Conservation (phyloP, 2,113 vertebrate species). For the Perca flavescens region DNA sequence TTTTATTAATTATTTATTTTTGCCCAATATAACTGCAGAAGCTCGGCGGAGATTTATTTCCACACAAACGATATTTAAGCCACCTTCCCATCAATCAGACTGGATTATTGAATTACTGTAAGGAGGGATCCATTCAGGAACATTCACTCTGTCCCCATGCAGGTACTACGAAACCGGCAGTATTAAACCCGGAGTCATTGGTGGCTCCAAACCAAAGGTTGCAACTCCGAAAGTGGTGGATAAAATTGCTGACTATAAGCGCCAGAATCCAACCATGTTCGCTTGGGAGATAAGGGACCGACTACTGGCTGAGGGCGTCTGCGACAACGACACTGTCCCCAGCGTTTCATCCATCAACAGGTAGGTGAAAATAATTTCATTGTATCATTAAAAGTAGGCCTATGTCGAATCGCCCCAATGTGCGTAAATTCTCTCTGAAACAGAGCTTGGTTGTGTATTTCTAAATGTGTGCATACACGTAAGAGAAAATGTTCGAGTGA, state of each 20-base stretch:
- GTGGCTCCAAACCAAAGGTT: constrained; percentile 98
- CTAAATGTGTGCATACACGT: background rate
- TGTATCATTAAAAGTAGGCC: background rate
- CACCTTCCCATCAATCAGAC: constrained; percentile 52
- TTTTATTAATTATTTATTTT: background rate
- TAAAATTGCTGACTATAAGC: constrained; percentile 98
- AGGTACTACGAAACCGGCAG: constrained; percentile 99
- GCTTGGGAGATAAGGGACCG: constrained; percentile 99
- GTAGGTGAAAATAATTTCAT: constrained; percentile 77
- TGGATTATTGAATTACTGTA: constrained; percentile 37
- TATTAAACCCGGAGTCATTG: constrained; percentile 98
- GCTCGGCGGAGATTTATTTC: constrained; percentile 54
- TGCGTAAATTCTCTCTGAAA: background rate
- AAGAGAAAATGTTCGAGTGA: background rate
- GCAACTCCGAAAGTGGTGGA: constrained; percentile 99
- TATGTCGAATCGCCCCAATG: background rate
- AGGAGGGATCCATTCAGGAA: constrained; percentile 66
- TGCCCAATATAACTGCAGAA: constrained; percentile 34
- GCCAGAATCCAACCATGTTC: constrained; percentile 98
- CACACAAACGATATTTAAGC: constrained; percentile 40
- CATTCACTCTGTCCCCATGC: constrained; percentile 73
- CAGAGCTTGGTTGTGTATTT: background rate
- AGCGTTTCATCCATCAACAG: constrained; percentile 99
- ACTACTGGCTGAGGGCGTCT: constrained; percentile 95
- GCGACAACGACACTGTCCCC: constrained; percentile 97